Evolutionary conservation across 2,797 vertebrate genomes (phyloP).

Genomic region (Mus caroli): DNA sequence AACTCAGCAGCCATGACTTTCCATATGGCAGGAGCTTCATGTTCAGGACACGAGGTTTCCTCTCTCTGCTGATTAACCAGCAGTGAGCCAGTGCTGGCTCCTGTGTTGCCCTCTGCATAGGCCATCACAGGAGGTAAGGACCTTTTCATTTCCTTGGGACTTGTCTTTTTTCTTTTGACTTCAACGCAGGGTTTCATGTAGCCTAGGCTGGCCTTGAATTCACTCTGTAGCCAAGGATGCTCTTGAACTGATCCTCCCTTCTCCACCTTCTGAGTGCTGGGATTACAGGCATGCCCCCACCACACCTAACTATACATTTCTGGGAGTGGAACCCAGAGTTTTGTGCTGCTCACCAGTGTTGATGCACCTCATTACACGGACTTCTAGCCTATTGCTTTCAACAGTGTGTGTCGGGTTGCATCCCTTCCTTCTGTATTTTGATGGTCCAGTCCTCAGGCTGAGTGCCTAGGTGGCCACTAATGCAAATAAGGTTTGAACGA

Average conservation of each 20-base stretch:
- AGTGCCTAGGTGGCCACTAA: neutral
- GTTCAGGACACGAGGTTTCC: neutral
- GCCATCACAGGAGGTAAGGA: neutral
- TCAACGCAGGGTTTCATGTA: no score
- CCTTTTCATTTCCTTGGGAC: neutral
- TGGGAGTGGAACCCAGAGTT: neutral
- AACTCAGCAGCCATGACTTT: neutral
- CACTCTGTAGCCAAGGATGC: neutral
- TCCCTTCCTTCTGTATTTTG: neutral
- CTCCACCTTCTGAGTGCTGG: neutral
- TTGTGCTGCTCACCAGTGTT: neutral
- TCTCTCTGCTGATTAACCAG: neutral
- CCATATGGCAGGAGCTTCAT: neutral
- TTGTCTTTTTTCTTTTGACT: neutral
- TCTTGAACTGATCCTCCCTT: neutral
- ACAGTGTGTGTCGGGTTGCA: neutral
- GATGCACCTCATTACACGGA: neutral
- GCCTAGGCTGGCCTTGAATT: neutral
- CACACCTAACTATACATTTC: neutral
- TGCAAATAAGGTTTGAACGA: neutral
- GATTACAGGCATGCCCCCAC: neutral
- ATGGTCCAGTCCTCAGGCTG: neutral
- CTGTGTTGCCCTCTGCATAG: neutral
- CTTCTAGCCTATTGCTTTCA: neutral
- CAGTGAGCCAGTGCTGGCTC: neutral